Percentiles rank a stretch among this genome's conserved stretches.
These are phyloP conservation scores for Heliconius aoede DNA, from an alignment of 2,888 invertebrate species.

Conservation along the genomic window DNA sequence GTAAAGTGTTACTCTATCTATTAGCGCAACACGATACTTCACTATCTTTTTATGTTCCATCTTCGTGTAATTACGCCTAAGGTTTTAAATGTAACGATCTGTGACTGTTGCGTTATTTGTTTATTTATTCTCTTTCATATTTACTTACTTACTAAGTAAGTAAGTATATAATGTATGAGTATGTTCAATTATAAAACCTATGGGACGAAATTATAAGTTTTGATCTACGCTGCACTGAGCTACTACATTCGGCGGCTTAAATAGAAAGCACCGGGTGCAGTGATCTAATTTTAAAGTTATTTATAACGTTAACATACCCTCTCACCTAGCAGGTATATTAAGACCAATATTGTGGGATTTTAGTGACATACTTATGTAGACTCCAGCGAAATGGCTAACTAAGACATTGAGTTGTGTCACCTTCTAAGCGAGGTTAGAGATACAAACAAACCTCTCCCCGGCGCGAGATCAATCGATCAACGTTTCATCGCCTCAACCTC, in stretches of 20 bases:
- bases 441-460: conserved; percentile 12
- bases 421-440: conserved; percentile 19
- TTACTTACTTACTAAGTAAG: no score
- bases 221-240: background rate
- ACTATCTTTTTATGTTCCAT: background rate
- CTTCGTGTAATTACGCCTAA: background rate
- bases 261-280: background rate
- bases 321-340: background rate
- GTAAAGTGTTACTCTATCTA: background rate
- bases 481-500: conserved; percentile 11
- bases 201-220: background rate
- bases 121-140: no score
- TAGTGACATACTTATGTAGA: background rate
- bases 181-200: background rate
- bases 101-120: background rate
- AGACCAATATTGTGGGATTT: background rate
- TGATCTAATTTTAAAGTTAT: background rate
- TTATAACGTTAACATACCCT: background rate
- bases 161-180: no score
- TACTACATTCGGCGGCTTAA: background rate
- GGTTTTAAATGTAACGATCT: background rate
- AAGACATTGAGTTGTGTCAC: conserved; percentile 1
- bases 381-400: background rate
- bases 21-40: background rate
- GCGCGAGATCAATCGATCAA: conserved; percentile 10